Percentiles rank a stretch among this genome's conserved stretches.
Conservation (phyloP, 2,888 invertebrate species). For the Scaptomyza reducta region DNA sequence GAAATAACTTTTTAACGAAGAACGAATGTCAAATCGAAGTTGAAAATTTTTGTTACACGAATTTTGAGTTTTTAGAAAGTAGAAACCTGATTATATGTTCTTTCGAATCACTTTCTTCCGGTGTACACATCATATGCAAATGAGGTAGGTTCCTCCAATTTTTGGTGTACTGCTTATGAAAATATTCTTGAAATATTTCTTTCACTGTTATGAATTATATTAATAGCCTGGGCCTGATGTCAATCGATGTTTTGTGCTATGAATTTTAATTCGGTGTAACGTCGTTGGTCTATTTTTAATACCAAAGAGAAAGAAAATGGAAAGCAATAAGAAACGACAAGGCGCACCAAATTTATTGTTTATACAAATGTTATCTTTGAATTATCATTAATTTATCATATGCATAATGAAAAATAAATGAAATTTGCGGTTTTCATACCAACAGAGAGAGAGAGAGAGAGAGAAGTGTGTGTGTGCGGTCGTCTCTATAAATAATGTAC, state of each 20-base stretch:
- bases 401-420: conserved; percentile 43
- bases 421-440: conserved; percentile 29
- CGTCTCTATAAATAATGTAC: conserved; percentile 45
- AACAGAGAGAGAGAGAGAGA: conserved; percentile 7
- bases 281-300: conserved; percentile 55
- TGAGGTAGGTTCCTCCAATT: too few relatives aligned
- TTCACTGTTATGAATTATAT: conserved; percentile 22
- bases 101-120: too few relatives aligned
- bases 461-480: conserved; percentile 6
- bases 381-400: conserved; percentile 74
- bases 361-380: conserved; percentile 72
- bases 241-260: conserved; percentile 42
- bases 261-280: conserved; percentile 47
- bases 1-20: too few relatives aligned
- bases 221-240: conserved; percentile 20
- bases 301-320: neutral
- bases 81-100: too few relatives aligned
- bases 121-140: too few relatives aligned
- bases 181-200: neutral
- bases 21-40: too few relatives aligned
- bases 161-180: neutral
- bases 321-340: conserved; percentile 24
- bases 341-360: conserved; percentile 63
- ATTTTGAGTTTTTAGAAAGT: too few relatives aligned
- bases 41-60: too few relatives aligned